A percentile compares a stretch with the other conserved stretches of the same genome.
Conservation (phyloP, 2,888 invertebrate species). For the Entomobrya multifasciata region DNA sequence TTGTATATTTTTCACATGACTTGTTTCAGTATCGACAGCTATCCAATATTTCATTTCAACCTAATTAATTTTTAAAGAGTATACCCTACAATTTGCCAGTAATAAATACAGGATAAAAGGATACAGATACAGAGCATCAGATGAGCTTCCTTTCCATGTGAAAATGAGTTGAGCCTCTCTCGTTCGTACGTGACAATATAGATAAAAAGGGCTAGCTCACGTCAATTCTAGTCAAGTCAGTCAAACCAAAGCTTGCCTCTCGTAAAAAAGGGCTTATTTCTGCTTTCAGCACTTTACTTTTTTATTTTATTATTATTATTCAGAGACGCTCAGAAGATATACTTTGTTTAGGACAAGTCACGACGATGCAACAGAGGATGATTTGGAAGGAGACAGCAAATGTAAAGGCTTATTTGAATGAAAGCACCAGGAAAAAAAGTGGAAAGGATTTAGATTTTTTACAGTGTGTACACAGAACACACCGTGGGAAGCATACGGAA, state of each 20-base stretch:
- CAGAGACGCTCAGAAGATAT: not conserved
- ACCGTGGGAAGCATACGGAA: slow-evolving; percentile 47
- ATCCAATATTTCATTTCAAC: not conserved
- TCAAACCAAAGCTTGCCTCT: too few species aligned
- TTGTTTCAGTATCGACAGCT: not conserved
- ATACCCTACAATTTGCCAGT: not conserved
- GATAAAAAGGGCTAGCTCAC: slow-evolving; percentile 1
- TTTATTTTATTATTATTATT: not conserved
- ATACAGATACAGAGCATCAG: not conserved
- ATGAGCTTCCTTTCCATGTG: not conserved
- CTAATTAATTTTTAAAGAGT: not conserved
- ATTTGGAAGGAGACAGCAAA: not conserved
- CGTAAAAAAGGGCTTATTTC: not conserved
- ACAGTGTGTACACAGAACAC: not conserved
- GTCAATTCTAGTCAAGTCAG: too few species aligned
- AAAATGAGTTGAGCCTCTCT: not conserved
- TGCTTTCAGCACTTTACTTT: not conserved
- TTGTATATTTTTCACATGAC: too few species aligned
- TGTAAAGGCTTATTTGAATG: not conserved
- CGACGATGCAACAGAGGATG: not conserved
- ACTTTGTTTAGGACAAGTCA: slow-evolving; percentile 4
- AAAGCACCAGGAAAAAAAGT: not conserved
- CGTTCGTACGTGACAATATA: not conserved
- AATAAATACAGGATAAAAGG: not conserved
- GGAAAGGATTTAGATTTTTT: not conserved